Percentiles rank a stretch among this genome's conserved stretches.
Evolutionary conservation across 2,113 vertebrate genomes (phyloP).

Genomic region (Seriola aureovittata): DNA sequence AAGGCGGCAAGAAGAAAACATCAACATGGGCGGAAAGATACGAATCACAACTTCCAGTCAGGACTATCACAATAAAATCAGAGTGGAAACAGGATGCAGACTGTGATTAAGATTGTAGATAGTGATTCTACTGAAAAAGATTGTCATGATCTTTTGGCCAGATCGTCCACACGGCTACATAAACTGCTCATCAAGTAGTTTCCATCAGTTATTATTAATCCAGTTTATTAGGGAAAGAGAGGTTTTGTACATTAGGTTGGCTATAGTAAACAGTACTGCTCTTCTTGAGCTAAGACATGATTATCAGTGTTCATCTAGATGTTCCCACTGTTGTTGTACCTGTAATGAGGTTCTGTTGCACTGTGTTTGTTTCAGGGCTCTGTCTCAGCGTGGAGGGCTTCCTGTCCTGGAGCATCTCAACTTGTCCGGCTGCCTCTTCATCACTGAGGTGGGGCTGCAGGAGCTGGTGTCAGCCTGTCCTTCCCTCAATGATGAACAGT

Average conservation of each 20-base stretch:
- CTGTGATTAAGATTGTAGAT: too few species aligned
- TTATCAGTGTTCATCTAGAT: background rate
- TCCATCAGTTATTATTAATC: background rate
- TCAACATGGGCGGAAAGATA: too few species aligned
- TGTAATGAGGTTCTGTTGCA: constrained; percentile 7
- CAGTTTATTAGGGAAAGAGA: background rate
- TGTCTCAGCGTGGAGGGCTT: constrained; percentile 94
- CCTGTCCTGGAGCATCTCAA: constrained; percentile 95
- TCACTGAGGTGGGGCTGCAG: constrained; percentile 94
- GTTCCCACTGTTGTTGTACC: background rate
- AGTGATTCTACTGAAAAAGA: too few species aligned
- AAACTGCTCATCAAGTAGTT: background rate
- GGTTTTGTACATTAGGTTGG: background rate
- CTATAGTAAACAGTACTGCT: background rate
- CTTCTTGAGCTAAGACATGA: constrained; percentile 11
- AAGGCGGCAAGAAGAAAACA: too few species aligned
- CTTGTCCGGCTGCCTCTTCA: constrained; percentile 94
- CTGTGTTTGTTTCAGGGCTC: constrained; percentile 83
- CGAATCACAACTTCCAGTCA: too few species aligned
- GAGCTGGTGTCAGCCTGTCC: constrained; percentile 95
- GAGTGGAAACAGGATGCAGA: too few species aligned
- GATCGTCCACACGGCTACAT: background rate
- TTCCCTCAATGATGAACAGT: constrained; percentile 96
- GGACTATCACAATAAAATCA: too few species aligned
- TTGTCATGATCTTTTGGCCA: too few species aligned